These are phyloP conservation scores for Hepsetus odoe DNA, from an alignment of 2,113 vertebrate species.

Conservation along the genomic window DNA sequence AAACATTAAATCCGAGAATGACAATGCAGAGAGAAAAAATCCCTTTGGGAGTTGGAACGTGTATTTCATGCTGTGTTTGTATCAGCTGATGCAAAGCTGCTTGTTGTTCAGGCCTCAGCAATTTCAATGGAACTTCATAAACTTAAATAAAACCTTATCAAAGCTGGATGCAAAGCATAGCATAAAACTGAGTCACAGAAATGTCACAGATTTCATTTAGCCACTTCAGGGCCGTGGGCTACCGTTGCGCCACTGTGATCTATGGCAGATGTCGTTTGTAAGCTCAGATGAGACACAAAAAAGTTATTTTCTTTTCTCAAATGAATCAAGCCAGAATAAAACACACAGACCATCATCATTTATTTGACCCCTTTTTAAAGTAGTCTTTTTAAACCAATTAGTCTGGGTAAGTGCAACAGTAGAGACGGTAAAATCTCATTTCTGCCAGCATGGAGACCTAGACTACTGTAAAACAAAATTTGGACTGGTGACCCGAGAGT, in stretches of 20 bases:
- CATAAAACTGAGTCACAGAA: not conserved
- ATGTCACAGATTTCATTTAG: not conserved
- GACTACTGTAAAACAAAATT: not conserved
- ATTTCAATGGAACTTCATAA: not conserved
- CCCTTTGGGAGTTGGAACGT: not conserved
- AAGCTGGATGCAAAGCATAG: not conserved
- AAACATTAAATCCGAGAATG: slow-evolving; percentile 6
- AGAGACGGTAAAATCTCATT: not conserved
- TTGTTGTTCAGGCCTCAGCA: not conserved
- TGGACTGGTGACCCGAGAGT: not conserved
- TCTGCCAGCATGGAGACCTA: not conserved
- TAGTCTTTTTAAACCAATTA: not conserved
- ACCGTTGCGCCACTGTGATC: no score
- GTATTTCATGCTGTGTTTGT: slow-evolving; percentile 14
- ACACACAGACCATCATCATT: not conserved
- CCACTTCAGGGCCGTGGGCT: no score
- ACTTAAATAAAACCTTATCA: not conserved
- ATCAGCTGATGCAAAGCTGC: slow-evolving; percentile 1
- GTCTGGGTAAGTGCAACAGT: not conserved
- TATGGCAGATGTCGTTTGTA: no score
- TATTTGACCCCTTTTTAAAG: not conserved
- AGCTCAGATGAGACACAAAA: not conserved
- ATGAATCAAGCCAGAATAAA: not conserved
- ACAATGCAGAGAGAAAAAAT: not conserved
- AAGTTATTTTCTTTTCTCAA: not conserved